phyloP scores from a whole-genome alignment of 2,797 vertebrate species.

The Neomorphus geoffroyi region DNA sequence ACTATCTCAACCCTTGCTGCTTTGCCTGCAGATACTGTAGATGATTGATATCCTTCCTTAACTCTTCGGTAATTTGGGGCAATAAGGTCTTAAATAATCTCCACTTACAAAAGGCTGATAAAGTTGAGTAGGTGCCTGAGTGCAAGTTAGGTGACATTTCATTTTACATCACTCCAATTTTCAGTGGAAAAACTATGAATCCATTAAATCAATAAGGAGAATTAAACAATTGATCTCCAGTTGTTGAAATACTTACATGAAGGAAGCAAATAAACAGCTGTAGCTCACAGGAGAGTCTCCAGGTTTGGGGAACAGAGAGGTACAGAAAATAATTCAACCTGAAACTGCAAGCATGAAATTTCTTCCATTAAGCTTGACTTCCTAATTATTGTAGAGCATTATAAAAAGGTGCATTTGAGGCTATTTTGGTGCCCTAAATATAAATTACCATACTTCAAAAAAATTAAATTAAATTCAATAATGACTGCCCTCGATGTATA shows the following conservation, averaged over 20 bases:
- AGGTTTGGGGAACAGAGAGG: neutral
- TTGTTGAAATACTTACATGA: neutral
- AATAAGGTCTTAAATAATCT: neutral
- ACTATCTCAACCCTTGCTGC: rapidly evolving
- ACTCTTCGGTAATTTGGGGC: neutral
- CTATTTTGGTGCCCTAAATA: neutral
- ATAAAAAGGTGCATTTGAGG: constrained; percentile 21
- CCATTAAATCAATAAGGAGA: neutral
- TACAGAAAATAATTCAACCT: constrained; percentile 36
- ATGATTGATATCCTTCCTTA: neutral
- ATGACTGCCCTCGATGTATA: neutral
- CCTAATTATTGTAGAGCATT: constrained; percentile 10
- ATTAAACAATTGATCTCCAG: neutral
- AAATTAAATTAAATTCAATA: neutral
- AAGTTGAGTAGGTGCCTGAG: neutral
- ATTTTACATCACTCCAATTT: neutral
- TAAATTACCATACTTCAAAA: neutral
- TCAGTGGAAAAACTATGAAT: neutral
- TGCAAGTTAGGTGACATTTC: neutral
- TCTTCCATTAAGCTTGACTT: constrained; percentile 28
- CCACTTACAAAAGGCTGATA: neutral
- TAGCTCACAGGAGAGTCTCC: neutral
- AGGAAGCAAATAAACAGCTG: neutral
- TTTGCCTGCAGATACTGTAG: neutral
- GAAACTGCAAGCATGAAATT: constrained; percentile 35